Base-by-base conservation (phyloP, 2,888 invertebrate species). In the Pseudococcus jackbeardsleyi region DNA sequence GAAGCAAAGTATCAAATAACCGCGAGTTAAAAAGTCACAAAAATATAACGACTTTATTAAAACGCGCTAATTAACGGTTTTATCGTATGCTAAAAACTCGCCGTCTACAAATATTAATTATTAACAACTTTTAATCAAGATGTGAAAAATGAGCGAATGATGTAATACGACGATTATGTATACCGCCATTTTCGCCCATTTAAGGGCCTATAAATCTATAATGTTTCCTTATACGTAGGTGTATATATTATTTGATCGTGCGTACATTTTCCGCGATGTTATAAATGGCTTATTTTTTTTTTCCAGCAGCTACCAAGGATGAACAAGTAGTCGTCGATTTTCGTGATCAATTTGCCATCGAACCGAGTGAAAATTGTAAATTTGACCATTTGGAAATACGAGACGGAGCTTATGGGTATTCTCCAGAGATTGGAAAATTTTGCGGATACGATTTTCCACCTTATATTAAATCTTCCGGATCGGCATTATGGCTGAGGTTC, bases 321-420 rank as follows among this genome's bases (percentile, higher is more conserved):
- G 22, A 88, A 92, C 92, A 94, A 89, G 93, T 97, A 90, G 94
- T 94, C 89, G 92, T 97, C 90, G 96, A 96, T 92, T 96, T 96
- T 92, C 94, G 96, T 89, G 96, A 96, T 91, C 93, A 93, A 90
- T 97, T 97, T 92, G 92, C 94, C 90, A 93, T 97, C 90, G 96
- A 96, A 91, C 92, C 92, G 15, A 93, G 93, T 59, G 93, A 94
- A 59, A 93, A 93, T 88, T 97, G 97, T 92, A 93, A 94, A 91
- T 95, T 95, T 92, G 97, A 97, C 92, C 96, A 93, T 92, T 92
- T 97, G 90, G 96, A 96, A 92, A 94, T 97, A 88, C 93, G 96
- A 88, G 96, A 97, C 91, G 97, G 97, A 0, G 94, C 94, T 84
- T 95, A 95, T 91, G 96, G 96, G 9, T 96, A 94, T 92, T 95